Evolutionary conservation across 2,797 vertebrate genomes (phyloP).

Genomic region (Syndactyla subalaris): DNA sequence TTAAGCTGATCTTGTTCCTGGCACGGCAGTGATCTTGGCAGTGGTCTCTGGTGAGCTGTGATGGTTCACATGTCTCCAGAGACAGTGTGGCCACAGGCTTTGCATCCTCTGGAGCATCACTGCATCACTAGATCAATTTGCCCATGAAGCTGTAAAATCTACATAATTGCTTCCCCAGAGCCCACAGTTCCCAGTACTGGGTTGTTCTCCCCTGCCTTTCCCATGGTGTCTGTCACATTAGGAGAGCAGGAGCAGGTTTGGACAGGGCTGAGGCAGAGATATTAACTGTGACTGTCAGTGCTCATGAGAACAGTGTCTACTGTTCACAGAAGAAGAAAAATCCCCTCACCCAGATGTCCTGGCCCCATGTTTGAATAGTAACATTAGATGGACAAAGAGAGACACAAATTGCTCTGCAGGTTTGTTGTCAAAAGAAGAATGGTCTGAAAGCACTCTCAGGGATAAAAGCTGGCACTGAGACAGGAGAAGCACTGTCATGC

Average conservation of each 20-base stretch:
- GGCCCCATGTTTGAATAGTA: background rate
- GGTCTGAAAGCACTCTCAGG: background rate
- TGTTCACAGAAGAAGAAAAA: constrained; percentile 25
- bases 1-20: background rate
- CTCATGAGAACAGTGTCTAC: background rate
- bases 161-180: background rate
- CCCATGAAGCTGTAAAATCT: background rate
- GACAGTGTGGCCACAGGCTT: background rate
- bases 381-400: constrained; percentile 18
- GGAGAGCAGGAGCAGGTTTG: background rate
- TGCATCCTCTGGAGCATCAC: background rate
- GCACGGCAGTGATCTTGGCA: background rate
- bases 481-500: background rate
- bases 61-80: background rate
- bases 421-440: constrained; percentile 20
- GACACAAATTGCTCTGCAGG: constrained; percentile 2
- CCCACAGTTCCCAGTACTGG: rapidly evolving
- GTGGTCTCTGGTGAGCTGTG: background rate
- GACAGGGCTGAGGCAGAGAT: background rate
- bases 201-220: constrained; percentile 8
- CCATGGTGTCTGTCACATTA: background rate
- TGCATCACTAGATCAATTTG: background rate
- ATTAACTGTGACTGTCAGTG: background rate
- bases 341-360: background rate
- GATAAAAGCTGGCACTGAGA: constrained; percentile 25